phyloP scores from a whole-genome alignment of 2,113 vertebrate genomes.

The Nycticorax nycticorax region DNA sequence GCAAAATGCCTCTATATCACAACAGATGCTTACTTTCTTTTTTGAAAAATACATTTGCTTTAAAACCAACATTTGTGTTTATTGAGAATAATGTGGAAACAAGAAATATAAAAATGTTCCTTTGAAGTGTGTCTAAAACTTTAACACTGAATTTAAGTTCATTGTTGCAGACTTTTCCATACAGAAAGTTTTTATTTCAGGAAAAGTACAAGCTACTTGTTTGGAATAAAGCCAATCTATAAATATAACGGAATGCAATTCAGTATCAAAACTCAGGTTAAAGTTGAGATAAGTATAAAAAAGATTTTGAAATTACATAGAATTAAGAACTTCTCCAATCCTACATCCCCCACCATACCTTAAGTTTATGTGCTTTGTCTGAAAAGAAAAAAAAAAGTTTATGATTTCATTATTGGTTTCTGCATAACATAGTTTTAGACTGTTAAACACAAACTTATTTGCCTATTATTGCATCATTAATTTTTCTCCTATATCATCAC shows the following conservation, averaged over 20 bases:
- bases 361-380: background rate
- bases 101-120: background rate
- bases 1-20: background rate
- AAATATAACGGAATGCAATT: background rate
- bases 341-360: background rate
- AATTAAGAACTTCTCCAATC: background rate
- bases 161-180: background rate
- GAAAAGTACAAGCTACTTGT: background rate
- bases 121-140: background rate
- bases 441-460: slow-evolving; percentile 44
- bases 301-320: background rate
- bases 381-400: background rate
- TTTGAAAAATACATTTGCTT: background rate
- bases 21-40: background rate
- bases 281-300: background rate
- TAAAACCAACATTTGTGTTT: background rate
- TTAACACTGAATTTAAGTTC: background rate
- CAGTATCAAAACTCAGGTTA: background rate
- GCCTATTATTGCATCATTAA: slow-evolving; percentile 35
- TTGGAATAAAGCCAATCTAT: background rate
- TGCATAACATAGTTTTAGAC: slow-evolving; percentile 25
- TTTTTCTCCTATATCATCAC: slow-evolving; percentile 17
- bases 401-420: slow-evolving; percentile 28
- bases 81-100: background rate
- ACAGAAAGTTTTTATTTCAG: background rate